phyloP scores from a whole-genome alignment of 2,888 invertebrate species.

The Apamea monoglypha region DNA sequence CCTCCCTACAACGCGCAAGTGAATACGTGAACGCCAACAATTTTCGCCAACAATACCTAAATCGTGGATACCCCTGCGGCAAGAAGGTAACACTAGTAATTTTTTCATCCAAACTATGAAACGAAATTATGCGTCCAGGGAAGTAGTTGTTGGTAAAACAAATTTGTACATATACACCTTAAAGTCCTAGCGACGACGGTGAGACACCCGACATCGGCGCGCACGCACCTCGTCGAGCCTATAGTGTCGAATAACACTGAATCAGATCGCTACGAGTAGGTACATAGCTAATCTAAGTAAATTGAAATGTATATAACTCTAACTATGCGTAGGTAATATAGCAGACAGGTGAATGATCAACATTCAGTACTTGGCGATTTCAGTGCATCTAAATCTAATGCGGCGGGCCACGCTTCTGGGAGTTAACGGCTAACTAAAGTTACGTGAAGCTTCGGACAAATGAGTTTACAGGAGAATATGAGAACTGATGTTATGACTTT shows the following conservation, averaged over 20 bases:
- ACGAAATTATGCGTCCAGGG: conserved; percentile 78
- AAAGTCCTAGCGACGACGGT: conserved; percentile 66
- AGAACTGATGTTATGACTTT: background rate
- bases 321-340: conserved; percentile 83
- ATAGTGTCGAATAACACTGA: conserved; percentile 59
- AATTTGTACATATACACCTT: conserved; percentile 87
- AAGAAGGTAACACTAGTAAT: conserved; percentile 85
- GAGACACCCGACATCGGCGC: conserved; percentile 29
- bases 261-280: conserved; percentile 77
- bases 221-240: conserved; percentile 22
- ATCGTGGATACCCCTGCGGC: conserved; percentile 89
- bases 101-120: conserved; percentile 86
- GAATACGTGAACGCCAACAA: conserved; percentile 83
- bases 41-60: conserved; percentile 85
- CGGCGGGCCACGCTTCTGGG: conserved; percentile 65
- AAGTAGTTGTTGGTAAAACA: conserved; percentile 83
- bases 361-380: conserved; percentile 82
- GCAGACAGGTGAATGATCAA: conserved; percentile 80
- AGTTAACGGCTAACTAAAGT: conserved; percentile 31
- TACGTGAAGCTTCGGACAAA: conserved; percentile 1
- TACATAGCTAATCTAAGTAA: conserved; percentile 84
- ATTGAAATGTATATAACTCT: conserved; percentile 85
- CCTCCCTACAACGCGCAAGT: conserved; percentile 69
- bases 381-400: conserved; percentile 82
- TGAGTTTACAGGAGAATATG: background rate